A percentile compares a stretch with the other conserved stretches of the same genome.
Conservation (phyloP, 2,888 invertebrate genomes). For the Athalia cordata region DNA sequence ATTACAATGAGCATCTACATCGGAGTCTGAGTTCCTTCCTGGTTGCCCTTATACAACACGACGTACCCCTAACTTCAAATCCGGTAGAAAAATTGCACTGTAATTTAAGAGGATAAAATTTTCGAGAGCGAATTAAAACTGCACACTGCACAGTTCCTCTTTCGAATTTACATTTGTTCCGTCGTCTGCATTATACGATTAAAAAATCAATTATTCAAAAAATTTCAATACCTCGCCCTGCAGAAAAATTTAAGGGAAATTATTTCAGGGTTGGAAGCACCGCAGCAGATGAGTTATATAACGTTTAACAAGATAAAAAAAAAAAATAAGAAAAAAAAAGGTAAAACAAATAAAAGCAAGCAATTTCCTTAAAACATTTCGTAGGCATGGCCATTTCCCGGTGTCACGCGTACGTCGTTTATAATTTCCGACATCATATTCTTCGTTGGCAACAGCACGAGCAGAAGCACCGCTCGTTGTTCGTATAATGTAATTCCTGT, state of each 20-base stretch:
- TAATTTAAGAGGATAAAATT: not conserved
- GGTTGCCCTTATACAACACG: not conserved
- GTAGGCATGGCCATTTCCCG: constrained; percentile 25
- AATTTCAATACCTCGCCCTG: too few relatives aligned
- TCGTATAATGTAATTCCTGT: too few relatives aligned
- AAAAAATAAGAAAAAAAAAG: not conserved
- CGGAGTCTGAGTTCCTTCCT: constrained; percentile 41
- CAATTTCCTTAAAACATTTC: constrained; percentile 43
- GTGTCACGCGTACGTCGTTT: constrained; percentile 42
- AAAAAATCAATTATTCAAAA: not conserved
- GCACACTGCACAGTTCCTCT: not conserved
- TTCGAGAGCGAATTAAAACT: not conserved
- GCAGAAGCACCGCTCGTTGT: too few relatives aligned
- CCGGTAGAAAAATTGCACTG: not conserved
- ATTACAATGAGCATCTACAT: constrained; percentile 45
- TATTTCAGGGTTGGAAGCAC: too few relatives aligned
- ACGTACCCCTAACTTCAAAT: not conserved
- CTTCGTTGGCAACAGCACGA: constrained; percentile 6
- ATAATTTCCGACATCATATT: constrained; percentile 42
- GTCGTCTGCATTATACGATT: not conserved
- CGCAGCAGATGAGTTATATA: too few relatives aligned
- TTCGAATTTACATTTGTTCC: not conserved
- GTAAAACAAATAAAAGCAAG: constrained; percentile 11
- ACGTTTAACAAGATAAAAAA: not conserved
- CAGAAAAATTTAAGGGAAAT: not conserved